These are phyloP conservation scores for Cristatella mucedo DNA, from an alignment of 2,888 invertebrate species.

Conservation along the genomic window DNA sequence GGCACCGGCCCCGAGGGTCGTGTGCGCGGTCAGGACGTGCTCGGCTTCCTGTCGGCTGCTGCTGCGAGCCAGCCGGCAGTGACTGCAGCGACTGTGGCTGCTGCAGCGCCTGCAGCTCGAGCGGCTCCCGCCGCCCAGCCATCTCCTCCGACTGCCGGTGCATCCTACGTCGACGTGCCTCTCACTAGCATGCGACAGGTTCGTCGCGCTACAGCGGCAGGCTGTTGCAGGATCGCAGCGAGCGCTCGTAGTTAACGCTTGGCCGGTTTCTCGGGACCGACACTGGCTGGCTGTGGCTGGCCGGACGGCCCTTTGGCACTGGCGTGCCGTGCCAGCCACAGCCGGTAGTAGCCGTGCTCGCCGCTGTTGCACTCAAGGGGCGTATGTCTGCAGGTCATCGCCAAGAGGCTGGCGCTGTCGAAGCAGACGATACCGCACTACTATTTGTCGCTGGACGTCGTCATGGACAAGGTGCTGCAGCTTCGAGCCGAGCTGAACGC, in stretches of 20 bases:
- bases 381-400: constrained; percentile 50
- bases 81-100: no score
- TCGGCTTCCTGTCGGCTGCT: constrained; percentile 24
- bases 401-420: constrained; percentile 67
- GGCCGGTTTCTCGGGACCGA: no score
- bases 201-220: no score
- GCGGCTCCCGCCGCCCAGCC: constrained; percentile 16
- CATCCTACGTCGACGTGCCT: constrained; percentile 58
- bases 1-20: constrained; percentile 33
- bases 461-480: constrained; percentile 57
- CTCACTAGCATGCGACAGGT: constrained; percentile 60
- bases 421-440: constrained; percentile 93
- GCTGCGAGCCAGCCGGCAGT: constrained; percentile 12
- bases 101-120: constrained; percentile 38
- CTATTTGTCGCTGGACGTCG: constrained; percentile 70
- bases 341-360: no score
- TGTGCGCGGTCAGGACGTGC: constrained; percentile 28
- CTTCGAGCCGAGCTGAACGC: constrained; percentile 65
- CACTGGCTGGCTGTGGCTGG: no score
- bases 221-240: no score
- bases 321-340: no score
- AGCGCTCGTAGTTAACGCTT: no score
- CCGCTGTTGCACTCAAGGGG: no score
- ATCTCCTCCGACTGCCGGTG: constrained; percentile 19
- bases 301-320: no score